A percentile compares a stretch with the other conserved stretches of the same genome.
phyloP scores from a whole-genome alignment of 2,888 invertebrate species.

The Prosopocoilus inquinatus region DNA sequence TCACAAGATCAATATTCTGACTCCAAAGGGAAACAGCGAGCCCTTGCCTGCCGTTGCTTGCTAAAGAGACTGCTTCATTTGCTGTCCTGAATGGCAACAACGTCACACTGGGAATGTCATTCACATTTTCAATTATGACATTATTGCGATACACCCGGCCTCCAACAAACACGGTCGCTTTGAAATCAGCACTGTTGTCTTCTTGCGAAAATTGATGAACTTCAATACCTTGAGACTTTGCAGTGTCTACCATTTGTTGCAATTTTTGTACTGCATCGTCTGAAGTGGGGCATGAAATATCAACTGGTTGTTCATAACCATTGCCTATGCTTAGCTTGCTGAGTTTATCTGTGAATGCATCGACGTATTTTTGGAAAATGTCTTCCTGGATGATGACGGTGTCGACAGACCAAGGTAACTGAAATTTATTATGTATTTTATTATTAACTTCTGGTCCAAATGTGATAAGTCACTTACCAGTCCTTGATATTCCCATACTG shows the following conservation, averaged over 20 bases:
- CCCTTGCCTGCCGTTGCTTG: conserved; percentile 55
- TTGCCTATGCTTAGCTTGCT: conserved; percentile 38
- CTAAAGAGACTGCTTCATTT: conserved; percentile 56
- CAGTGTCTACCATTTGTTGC: conserved; percentile 27
- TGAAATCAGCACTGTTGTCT: conserved; percentile 31
- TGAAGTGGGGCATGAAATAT: conserved; percentile 49
- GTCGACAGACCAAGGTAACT: conserved; percentile 52
- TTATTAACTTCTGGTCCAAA: background rate
- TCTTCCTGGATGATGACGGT: conserved; percentile 57
- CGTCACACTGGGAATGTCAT: conserved; percentile 49
- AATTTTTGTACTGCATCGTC: conserved; percentile 38
- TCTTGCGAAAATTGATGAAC: conserved; percentile 29
- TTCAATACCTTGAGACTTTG: conserved; percentile 37
- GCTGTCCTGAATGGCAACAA: conserved; percentile 55
- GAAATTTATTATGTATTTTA: conserved; percentile 7
- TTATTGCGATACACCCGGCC: conserved; percentile 35
- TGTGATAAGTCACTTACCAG: conserved; percentile 42
- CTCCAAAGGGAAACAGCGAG: conserved; percentile 58
- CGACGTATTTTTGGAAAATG: conserved; percentile 49
- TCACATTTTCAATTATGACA: conserved; percentile 30
- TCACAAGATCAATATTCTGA: conserved; percentile 54
- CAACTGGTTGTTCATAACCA: conserved; percentile 50
- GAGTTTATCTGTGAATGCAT: conserved; percentile 50
- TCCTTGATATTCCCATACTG: conserved; percentile 56
- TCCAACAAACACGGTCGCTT: conserved; percentile 40